phyloP scores from a whole-genome alignment of 1,140 invertebrate genomes.

The Mercenaria mercenaria region DNA sequence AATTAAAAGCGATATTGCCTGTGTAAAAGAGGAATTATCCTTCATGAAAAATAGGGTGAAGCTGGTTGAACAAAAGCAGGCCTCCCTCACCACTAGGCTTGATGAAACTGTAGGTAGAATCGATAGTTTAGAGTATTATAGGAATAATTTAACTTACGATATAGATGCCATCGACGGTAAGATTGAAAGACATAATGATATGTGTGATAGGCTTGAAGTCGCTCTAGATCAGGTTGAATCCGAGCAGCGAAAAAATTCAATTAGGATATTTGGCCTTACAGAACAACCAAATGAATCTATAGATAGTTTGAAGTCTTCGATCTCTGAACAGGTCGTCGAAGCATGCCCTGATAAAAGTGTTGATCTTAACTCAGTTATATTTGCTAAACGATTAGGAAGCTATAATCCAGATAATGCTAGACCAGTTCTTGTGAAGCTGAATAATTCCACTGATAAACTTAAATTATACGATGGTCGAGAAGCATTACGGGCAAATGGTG shows the following conservation, averaged over 20 bases:
- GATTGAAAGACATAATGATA: background rate
- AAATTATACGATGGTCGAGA: background rate
- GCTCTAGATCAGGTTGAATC: background rate
- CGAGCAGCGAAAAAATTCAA: background rate
- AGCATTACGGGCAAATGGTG: background rate
- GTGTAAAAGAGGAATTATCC: background rate
- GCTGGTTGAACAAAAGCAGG: background rate
- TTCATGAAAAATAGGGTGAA: background rate
- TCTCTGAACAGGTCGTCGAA: background rate
- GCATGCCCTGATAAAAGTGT: background rate
- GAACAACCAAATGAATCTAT: background rate
- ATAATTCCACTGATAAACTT: background rate
- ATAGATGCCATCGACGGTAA: background rate
- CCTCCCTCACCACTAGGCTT: background rate
- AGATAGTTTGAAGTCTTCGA: background rate
- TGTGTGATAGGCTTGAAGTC: background rate
- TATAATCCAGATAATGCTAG: too few species aligned
- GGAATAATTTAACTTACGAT: background rate
- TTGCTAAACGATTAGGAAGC: too few species aligned
- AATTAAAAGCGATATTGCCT: background rate
- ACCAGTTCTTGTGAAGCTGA: too few species aligned
- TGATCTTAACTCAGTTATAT: too few species aligned
- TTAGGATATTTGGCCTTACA: background rate
- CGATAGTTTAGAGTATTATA: background rate
- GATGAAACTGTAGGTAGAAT: background rate